Base-by-base conservation (phyloP, 2,797 vertebrate species). In the Enteromius treurensis region DNA sequence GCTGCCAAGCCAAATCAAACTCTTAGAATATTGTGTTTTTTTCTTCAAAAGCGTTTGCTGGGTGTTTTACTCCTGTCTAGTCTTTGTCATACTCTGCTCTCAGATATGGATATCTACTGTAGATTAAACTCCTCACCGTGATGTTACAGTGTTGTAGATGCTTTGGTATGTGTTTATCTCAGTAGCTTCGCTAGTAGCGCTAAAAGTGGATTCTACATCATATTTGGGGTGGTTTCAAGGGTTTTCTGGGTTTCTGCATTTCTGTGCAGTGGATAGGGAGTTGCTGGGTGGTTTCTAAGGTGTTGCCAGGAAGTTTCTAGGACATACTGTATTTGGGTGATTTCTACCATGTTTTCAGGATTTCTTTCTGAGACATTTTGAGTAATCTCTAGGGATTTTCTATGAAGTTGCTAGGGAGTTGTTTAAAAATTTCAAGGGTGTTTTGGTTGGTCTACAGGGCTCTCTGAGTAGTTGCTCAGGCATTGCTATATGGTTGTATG, bases 1-100 rank as follows among this genome's bases (percentile, higher is more conserved):
- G 51, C 6, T 76, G 74, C 53, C 53, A 76, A 40, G 2, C 15
- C 53, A 58, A 76, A 26, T 76, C 37, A 76, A 76, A 60, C 74
- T 40, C 73, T 42, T 19, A 40, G 8, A 76, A n/a, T 26, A 5
- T 58, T 5, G 40, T 1, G n/a, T 40, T 67, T 40, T 45, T 55
- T 32, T 55, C 13, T n/a, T 58, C 34, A 15, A 9, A 23, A 14
- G 32, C 13, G 2, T 10, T 11, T 73, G 45, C 15, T 32, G 26
- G 23, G 1, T 3, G 51, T 75, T 58, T 75, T 75, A 75, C n/a
- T 76, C 21, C 32, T 9, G 73, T 55, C 32, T 75, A 55, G 51
- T 55, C 32, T 40, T 32, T 34, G 49, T 5, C 3, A 5, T 7
- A 29, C 29, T 32, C 17, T 51, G 15, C 15, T 19, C 71, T 14